These are phyloP conservation scores for Rhagoletis zephyria DNA, from an alignment of 1,140 invertebrate species.

Conservation along the genomic window DNA sequence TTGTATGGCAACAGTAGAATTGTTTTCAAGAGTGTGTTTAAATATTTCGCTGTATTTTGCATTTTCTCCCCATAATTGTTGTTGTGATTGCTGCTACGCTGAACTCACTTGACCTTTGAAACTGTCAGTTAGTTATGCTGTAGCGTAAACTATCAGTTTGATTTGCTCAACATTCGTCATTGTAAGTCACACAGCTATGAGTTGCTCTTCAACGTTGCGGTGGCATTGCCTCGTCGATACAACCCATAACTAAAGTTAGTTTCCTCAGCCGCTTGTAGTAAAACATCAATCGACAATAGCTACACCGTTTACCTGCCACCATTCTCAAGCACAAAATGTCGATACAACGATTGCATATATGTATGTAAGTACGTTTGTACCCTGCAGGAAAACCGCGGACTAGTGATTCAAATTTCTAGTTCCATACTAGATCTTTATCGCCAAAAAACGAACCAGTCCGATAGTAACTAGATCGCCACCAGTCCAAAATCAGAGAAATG, in stretches of 20 bases:
- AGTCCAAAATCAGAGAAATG: too few relatives aligned
- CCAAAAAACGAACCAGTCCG: too few relatives aligned
- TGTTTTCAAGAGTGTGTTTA: too few relatives aligned
- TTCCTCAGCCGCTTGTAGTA: background rate
- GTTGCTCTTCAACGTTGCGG: too few relatives aligned
- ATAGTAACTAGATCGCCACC: too few relatives aligned
- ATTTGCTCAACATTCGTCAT: slow-evolving; percentile 39
- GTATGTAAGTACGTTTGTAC: too few relatives aligned
- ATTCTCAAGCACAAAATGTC: too few relatives aligned
- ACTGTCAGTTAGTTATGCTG: slow-evolving; percentile 49
- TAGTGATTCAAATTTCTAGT: too few relatives aligned
- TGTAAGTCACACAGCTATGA: background rate
- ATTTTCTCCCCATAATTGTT: background rate
- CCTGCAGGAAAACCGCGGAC: too few relatives aligned
- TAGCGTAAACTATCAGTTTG: slow-evolving; percentile 49
- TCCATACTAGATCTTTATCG: too few relatives aligned
- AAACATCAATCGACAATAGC: background rate
- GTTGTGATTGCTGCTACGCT: background rate
- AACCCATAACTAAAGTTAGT: background rate
- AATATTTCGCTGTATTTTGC: background rate
- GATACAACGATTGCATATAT: background rate
- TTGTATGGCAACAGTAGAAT: too few relatives aligned
- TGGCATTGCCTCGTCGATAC: background rate
- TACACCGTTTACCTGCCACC: background rate
- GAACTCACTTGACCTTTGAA: slow-evolving; percentile 49